Conservation (phyloP, 2,113 vertebrate species). For the Symphodus melops region DNA sequence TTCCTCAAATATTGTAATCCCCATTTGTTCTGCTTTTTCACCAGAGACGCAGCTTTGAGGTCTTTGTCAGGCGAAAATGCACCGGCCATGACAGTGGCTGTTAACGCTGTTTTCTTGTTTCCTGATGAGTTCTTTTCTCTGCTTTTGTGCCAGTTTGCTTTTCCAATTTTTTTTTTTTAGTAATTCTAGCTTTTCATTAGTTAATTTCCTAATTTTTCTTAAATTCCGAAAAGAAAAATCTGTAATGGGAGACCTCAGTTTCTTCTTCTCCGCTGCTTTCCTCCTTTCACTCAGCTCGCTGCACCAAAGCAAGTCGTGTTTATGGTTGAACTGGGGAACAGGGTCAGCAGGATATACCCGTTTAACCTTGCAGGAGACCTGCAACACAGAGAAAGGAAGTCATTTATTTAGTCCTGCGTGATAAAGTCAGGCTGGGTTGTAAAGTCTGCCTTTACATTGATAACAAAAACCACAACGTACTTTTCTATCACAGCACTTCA, state of each 20-base stretch:
- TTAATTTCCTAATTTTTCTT: background rate
- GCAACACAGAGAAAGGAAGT: conserved; percentile 63
- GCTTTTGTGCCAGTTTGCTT: conserved; percentile 2
- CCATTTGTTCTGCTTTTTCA: conserved; percentile 76
- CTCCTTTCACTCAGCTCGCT: conserved; percentile 20
- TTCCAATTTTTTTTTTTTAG: background rate
- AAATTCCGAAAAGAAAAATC: background rate
- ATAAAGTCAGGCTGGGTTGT: conserved; percentile 50
- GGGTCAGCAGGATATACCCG: conserved; percentile 67
- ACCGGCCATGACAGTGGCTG: conserved; percentile 43
- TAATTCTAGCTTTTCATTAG: background rate
- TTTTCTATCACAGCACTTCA: conserved; percentile 29
- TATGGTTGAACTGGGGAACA: conserved; percentile 51
- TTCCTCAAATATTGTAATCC: conserved; percentile 79
- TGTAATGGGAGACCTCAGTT: background rate
- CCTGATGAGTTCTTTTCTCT: conserved; percentile 18
- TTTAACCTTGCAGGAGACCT: conserved; percentile 64
- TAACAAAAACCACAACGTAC: conserved; percentile 16
- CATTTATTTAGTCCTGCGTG: conserved; percentile 61
- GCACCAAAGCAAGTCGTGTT: conserved; percentile 46
- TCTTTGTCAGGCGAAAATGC: conserved; percentile 64
- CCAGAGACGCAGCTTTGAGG: conserved; percentile 56
- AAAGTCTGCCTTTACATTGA: conserved; percentile 34
- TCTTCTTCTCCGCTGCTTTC: background rate
- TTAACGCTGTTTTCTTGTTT: conserved; percentile 37